A percentile compares a stretch with the other conserved stretches of the same genome.
These are phyloP conservation scores for Cassiopea xamachana DNA, from an alignment of 30 jellyfish, hydroid and myxozoan genomes.

Conservation along the genomic window DNA sequence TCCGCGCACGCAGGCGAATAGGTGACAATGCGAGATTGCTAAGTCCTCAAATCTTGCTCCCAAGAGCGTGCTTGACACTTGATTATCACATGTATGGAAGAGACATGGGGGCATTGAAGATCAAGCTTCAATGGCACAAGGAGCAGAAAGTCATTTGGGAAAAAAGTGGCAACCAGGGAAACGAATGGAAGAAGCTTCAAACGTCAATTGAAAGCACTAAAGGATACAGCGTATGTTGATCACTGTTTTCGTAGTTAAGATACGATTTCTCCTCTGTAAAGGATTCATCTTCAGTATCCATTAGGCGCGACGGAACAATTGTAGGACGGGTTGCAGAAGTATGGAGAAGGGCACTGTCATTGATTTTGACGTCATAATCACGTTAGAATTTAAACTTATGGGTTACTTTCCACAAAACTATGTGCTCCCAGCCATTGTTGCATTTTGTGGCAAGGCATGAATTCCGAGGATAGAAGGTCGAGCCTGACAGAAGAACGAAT, in stretches of 20 bases:
- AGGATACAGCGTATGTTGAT: constrained; percentile 59
- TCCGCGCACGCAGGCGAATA: constrained; percentile 35
- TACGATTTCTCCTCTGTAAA: not conserved
- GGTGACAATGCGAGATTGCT: constrained; percentile 83
- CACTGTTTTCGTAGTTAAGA: not conserved
- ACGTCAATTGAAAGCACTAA: constrained; percentile 58
- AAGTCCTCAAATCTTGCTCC: constrained; percentile 73
- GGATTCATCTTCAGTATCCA: too few relatives aligned
- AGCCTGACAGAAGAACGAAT: too few relatives aligned
- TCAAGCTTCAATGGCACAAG: constrained; percentile 24
- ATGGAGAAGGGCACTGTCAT: too few relatives aligned
- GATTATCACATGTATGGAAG: constrained; percentile 87
- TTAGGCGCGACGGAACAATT: too few relatives aligned
- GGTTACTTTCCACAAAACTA: too few relatives aligned
- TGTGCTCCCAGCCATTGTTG: too few relatives aligned
- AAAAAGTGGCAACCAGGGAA: constrained; percentile 86
- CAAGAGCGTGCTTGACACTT: constrained; percentile 75
- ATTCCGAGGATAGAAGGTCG: too few relatives aligned
- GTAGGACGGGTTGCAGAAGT: too few relatives aligned
- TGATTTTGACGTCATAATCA: too few relatives aligned
- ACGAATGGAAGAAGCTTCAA: constrained; percentile 74
- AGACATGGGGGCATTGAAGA: constrained; percentile 77
- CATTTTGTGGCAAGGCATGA: too few relatives aligned
- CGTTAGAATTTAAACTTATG: too few relatives aligned
- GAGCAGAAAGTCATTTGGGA: constrained; percentile 66